A percentile compares a stretch with the other conserved stretches of the same genome.
phyloP scores from a whole-genome alignment of 2,113 vertebrate species.

The Caloenas nicobarica region DNA sequence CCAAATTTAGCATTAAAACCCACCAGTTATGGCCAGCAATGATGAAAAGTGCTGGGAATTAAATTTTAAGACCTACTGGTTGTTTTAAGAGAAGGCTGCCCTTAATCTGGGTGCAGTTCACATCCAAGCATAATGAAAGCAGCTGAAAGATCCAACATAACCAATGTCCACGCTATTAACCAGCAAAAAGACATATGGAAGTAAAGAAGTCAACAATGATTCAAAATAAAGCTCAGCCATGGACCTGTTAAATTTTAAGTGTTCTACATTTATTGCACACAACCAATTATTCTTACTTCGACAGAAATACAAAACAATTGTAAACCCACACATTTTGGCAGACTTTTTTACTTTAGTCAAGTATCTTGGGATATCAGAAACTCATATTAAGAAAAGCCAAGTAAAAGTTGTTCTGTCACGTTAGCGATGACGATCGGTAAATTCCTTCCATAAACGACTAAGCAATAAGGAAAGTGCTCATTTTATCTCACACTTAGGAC shows the following conservation, averaged over 20 bases:
- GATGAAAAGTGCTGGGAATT: background rate
- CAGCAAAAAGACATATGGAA: background rate
- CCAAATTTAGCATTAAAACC: background rate
- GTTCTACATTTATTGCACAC: background rate
- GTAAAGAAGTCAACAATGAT: background rate
- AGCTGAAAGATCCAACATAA: background rate
- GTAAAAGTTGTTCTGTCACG: background rate
- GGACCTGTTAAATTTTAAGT: background rate
- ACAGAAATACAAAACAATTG: background rate
- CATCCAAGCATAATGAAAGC: background rate
- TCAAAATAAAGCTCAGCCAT: background rate
- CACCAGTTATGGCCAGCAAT: background rate
- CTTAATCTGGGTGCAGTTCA: background rate
- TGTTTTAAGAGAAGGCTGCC: background rate
- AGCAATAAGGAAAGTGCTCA: background rate
- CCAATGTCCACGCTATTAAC: background rate
- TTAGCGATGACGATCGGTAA: background rate
- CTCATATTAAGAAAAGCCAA: background rate
- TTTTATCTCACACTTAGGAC: conserved; percentile 1
- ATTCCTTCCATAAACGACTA: background rate
- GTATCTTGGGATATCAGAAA: background rate
- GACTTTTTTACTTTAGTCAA: background rate
- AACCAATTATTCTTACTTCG: background rate
- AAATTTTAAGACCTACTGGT: background rate
- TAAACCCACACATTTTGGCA: background rate